Base-by-base conservation (phyloP, 2,888 invertebrate species). In the Lepidochitona cinerea region DNA sequence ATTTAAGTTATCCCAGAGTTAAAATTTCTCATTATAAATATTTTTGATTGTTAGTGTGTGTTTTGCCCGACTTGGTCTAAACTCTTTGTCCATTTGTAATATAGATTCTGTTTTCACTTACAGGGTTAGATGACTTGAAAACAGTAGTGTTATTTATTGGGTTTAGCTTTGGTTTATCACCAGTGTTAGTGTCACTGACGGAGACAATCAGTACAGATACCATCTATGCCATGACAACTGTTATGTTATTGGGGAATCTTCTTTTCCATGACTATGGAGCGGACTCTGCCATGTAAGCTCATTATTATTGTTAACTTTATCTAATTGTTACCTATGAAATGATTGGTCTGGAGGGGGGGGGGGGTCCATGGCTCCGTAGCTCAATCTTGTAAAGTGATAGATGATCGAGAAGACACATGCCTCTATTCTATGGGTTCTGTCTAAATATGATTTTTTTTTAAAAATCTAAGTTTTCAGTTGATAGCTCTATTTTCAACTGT, bases 191-290 rank as follows among this genome's bases (percentile, higher is more conserved):
- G 89, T 98, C 97, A 0, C 92, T 99, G 68, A 99, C 99, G 0
- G 96, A 97, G 88, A 97, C 98, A 0, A 96, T 99, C 1, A 97
- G 97, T 87, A 98, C 98, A 0, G 98, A 99, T 88, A 98, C 99
- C 0, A 98, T 99, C 87, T 98, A 97, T 87, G 96, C 97, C 0
- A 96, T 95, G 93, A 94, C 98, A 0, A 94, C 95, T 29, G 92
- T 96, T 18, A 96, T 97, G 94, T 94, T 98, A 92, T 87, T 96
- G 0, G 91, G 96, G 0, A 98, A 99, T 92, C 92, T 99, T 75
- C 93, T 96, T 82, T 97, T 97, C 88, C 96, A 96, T 87, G 97
- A 99, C 89, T 99, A 99, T 87, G 96, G 96, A 5, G 93, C 96
- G 0, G 93, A 94, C 14, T 96, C 95, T 1, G 95, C 96, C 0